phyloP scores from a whole-genome alignment of 2,888 invertebrate species.

The Hedychridium roseum region DNA sequence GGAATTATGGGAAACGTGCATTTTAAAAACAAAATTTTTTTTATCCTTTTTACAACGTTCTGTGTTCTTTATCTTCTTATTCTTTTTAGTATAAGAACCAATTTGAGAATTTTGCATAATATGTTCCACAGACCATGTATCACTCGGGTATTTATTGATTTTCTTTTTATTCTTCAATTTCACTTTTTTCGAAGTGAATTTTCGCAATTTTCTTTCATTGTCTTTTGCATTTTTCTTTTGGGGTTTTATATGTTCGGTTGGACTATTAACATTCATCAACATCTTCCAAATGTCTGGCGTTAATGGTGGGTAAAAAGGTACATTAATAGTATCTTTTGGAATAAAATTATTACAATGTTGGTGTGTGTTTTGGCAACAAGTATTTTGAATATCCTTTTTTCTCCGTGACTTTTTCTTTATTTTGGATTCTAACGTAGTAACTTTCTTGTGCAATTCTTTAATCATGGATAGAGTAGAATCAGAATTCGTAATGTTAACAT shows the following conservation, averaged over 20 bases:
- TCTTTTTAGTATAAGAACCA: too few relatives aligned
- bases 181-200: not conserved
- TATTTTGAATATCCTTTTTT: not conserved
- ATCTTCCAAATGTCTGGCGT: slow-evolving; percentile 12
- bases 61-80: too few relatives aligned
- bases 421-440: slow-evolving; percentile 33
- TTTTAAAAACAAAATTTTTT: too few relatives aligned
- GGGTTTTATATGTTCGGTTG: slow-evolving; percentile 17
- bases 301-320: too few relatives aligned
- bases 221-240: slow-evolving; percentile 1
- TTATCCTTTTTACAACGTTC: too few relatives aligned
- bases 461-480: slow-evolving; percentile 19
- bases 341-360: not conserved
- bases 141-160: too few relatives aligned
- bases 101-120: too few relatives aligned
- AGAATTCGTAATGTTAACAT: too few relatives aligned
- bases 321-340: not conserved
- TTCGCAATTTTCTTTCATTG: slow-evolving; percentile 1
- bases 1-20: too few relatives aligned
- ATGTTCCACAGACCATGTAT: too few relatives aligned
- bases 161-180: slow-evolving; percentile 8
- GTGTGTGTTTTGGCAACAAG: slow-evolving; percentile 12
- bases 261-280: slow-evolving; percentile 9
- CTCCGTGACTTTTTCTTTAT: slow-evolving; percentile 26
- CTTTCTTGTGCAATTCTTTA: slow-evolving; percentile 28